Evolutionary conservation across 2,113 vertebrate species (phyloP), one percentile per base, ranked within the genome.

Genomic region (Eretmochelys imbricata): DNA sequence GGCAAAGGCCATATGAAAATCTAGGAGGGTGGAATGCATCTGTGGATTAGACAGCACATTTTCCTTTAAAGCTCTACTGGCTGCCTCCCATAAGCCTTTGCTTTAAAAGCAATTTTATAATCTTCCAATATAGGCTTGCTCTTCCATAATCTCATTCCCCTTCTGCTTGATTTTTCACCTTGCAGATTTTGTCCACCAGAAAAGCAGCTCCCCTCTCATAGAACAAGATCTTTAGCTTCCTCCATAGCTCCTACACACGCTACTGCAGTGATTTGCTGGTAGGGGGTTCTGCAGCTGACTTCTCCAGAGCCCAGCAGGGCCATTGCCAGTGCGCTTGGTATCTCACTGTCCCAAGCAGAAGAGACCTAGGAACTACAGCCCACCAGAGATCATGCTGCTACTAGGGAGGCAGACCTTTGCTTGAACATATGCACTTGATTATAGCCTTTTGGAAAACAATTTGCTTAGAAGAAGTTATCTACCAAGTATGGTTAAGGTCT

Each of bases 71-170:
- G 75, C 84, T 95, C 57, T 86, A 53, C 91, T 91, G 89, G 42
- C 38, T n/a, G 88, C 89, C 42, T 91, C 87, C 85, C 89, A 8
- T 22, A 57, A 89, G 89, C 55, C 62, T 20, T 83, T 80, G 72
- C 85, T 92, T 84, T 46, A 78, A 29, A 65, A 90, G 35, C 4
- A 16, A 88, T 93, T 94, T 89, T 94, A 84, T 93, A 87, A 95
- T 84, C 92, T 87, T 72, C 93, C 91, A 92, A 91, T 87, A 91
- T 72, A 6, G 51, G 35, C 89, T 82, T 84, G 81, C 29, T 88
- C 90, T 94, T 89, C 81, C 82, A 95, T 85, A 95, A 94, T 62
- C 78, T 1, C 1, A 65, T 89, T 94, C 62, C 87, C 38, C 62
- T 89, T 90, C 81, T 54, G 55, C 54, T 92, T 95, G 46, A 69